These are phyloP conservation scores for Coelinius sp. DNA, from an alignment of 2,888 invertebrate genomes.

Conservation along the genomic window DNA sequence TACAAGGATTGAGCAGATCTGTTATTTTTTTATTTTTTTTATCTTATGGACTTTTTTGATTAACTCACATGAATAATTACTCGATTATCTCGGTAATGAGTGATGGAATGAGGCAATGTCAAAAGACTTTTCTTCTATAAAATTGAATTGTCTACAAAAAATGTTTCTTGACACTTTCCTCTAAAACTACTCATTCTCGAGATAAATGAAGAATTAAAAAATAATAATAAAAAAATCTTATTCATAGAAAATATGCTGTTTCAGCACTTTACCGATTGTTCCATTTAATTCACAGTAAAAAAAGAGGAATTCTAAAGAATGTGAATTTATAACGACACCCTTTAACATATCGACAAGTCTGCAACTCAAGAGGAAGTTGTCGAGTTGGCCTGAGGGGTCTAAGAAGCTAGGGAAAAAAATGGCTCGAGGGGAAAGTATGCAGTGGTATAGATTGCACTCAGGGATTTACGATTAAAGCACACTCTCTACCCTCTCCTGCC, in stretches of 20 bases:
- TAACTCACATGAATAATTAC: too few species aligned
- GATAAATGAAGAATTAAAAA: background rate
- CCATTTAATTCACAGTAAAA: background rate
- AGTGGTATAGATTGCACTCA: conserved; percentile 38
- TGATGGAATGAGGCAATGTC: too few species aligned
- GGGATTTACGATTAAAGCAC: conserved; percentile 43
- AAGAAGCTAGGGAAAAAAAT: conserved; percentile 16
- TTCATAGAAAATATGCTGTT: background rate
- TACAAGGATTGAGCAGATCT: too few species aligned
- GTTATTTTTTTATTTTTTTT: too few species aligned
- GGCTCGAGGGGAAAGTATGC: conserved; percentile 9
- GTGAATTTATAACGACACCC: background rate
- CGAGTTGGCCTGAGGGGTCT: background rate
- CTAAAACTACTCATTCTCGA: too few species aligned
- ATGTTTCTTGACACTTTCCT: too few species aligned
- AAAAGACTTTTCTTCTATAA: too few species aligned
- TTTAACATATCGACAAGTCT: conserved; percentile 11
- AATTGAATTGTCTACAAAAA: too few species aligned
- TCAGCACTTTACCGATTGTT: background rate
- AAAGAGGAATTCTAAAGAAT: background rate
- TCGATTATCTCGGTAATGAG: too few species aligned
- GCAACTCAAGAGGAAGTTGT: background rate
- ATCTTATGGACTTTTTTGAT: too few species aligned
- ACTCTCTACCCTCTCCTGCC: conserved; percentile 15
- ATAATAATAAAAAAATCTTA: background rate